Conservation (phyloP, 1,140 invertebrate genomes). For the Lasioglossum baleicum region DNA sequence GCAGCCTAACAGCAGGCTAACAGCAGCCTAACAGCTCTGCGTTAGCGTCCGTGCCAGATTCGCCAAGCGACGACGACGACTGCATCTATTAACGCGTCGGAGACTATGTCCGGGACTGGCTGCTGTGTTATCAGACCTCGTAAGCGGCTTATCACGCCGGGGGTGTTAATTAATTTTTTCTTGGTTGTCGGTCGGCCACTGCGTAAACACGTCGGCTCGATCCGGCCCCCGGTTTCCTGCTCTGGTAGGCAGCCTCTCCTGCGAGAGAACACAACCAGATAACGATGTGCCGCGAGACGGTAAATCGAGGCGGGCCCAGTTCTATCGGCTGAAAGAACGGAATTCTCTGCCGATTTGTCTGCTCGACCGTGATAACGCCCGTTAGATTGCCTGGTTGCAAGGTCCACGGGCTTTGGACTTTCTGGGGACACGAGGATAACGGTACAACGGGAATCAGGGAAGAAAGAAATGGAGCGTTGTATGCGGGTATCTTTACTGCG, state of each 20-base stretch:
- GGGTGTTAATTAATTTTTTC: conserved; percentile 62
- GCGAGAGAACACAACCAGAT: conserved; percentile 5
- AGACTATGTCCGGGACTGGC: background rate
- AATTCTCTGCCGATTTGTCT: conserved; percentile 24
- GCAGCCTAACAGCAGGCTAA: background rate
- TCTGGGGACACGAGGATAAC: background rate
- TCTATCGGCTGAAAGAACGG: background rate
- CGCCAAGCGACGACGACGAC: conserved; percentile 21
- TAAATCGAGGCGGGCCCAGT: conserved; percentile 21
- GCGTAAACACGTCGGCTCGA: conserved; percentile 48
- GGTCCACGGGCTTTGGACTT: too few species aligned
- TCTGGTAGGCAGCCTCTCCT: background rate
- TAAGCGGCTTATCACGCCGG: conserved; percentile 53
- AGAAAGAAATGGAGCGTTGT: background rate
- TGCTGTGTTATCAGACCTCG: conserved; percentile 30
- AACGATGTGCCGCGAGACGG: background rate
- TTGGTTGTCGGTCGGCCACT: background rate
- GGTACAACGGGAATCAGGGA: background rate
- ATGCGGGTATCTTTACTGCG: background rate
- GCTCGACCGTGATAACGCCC: conserved; percentile 17
- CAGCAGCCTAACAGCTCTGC: too few species aligned
- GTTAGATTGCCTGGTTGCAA: background rate
- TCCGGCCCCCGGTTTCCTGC: conserved; percentile 1
- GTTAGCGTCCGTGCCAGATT: conserved; percentile 20
- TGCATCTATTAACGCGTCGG: conserved; percentile 54